phyloP scores from a whole-genome alignment of 2,797 vertebrate species.

The Gallinago stenura region DNA sequence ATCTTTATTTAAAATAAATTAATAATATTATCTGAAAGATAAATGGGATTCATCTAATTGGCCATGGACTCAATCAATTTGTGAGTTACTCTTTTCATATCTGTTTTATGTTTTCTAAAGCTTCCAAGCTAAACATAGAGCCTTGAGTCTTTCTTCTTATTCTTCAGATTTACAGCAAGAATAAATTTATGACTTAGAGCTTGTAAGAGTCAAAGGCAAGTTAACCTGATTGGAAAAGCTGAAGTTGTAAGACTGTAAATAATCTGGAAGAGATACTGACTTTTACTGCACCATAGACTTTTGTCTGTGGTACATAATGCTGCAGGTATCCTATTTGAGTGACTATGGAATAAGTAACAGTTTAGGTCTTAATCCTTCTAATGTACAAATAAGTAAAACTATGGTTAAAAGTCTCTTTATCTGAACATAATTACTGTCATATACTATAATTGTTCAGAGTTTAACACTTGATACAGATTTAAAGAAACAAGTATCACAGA shows the following conservation, averaged over 20 bases:
- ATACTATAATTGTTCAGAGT: neutral
- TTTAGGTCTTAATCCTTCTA: neutral
- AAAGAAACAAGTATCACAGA: neutral
- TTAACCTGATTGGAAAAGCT: neutral
- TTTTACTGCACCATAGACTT: neutral
- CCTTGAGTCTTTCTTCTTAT: neutral
- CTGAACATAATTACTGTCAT: neutral
- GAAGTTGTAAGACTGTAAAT: neutral
- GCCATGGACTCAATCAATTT: neutral
- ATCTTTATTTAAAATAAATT: too few species aligned
- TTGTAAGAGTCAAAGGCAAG: neutral
- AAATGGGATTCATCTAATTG: neutral
- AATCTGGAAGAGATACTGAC: neutral
- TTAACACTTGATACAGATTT: neutral
- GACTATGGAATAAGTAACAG: neutral
- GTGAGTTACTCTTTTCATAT: neutral
- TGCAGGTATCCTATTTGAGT: neutral
- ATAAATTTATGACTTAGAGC: neutral
- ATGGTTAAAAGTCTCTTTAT: neutral
- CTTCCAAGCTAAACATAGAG: neutral
- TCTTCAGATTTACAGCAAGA: neutral
- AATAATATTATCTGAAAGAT: neutral
- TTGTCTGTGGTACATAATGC: neutral
- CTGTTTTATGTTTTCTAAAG: neutral
- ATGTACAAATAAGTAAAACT: neutral